Conservation (phyloP, 2,113 vertebrate genomes). For the Tyrannus savana region DNA sequence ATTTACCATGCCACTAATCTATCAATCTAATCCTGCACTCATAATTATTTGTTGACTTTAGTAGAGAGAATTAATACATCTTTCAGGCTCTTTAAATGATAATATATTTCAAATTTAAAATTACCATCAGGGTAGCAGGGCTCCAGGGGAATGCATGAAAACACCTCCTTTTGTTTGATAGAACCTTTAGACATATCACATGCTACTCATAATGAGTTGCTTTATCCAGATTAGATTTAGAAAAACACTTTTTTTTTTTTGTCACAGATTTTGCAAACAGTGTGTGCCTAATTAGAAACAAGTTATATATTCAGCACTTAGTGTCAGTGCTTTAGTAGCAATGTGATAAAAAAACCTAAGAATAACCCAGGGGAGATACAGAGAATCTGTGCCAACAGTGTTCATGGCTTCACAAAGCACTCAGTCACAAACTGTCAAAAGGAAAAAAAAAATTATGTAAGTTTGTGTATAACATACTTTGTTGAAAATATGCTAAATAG, state of each 20-base stretch:
- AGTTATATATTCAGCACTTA: conserved; percentile 60
- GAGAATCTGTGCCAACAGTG: conserved; percentile 28
- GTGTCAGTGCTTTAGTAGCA: conserved; percentile 39
- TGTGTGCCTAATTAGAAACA: conserved; percentile 64
- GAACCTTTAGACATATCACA: conserved; percentile 58
- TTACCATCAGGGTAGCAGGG: conserved; percentile 36
- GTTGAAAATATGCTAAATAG: conserved; percentile 19
- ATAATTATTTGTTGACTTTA: conserved; percentile 69
- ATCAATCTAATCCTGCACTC: conserved; percentile 61
- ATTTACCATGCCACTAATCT: conserved; percentile 65
- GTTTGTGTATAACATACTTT: not conserved
- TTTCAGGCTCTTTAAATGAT: conserved; percentile 66
- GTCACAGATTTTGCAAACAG: conserved; percentile 57
- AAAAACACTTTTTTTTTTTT: conserved; percentile 35
- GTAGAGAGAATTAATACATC: conserved; percentile 62
- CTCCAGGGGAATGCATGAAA: conserved; percentile 60
- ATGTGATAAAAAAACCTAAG: conserved; percentile 40
- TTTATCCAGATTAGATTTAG: conserved; percentile 59
- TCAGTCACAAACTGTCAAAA: conserved; percentile 24
- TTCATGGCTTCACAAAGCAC: not conserved
- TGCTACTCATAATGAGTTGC: conserved; percentile 47
- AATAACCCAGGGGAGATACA: conserved; percentile 53
- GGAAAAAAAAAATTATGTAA: not conserved
- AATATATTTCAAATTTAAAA: conserved; percentile 70
- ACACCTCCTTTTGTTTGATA: conserved; percentile 68